Conservation (phyloP, 2,797 vertebrate species). For the Ispidina lecontei region DNA sequence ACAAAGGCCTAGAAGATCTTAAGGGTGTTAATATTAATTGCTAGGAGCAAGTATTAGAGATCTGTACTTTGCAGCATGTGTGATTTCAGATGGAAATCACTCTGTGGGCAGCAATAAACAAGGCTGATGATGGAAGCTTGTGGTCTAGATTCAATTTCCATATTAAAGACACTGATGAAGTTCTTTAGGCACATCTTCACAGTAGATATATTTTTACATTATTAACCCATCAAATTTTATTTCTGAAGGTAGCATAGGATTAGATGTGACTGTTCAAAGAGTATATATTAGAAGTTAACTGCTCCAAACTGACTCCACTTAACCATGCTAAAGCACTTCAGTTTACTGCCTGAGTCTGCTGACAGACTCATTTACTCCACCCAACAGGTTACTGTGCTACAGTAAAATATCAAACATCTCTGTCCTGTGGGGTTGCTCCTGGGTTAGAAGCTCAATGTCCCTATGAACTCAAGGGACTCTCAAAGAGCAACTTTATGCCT, state of each 20-base stretch:
- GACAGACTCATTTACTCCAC: background rate
- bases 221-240: background rate
- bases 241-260: background rate
- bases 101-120: background rate
- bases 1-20: background rate
- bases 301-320: background rate
- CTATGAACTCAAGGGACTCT: background rate
- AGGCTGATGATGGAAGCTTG: background rate
- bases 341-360: background rate
- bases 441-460: background rate
- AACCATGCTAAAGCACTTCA: background rate
- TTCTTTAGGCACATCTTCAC: background rate
- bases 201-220: background rate
- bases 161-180: background rate
- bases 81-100: background rate
- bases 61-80: background rate
- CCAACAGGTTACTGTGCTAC: background rate
- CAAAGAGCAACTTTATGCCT: background rate
- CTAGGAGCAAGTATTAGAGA: background rate
- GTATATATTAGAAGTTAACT: background rate
- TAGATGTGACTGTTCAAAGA: background rate
- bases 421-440: background rate
- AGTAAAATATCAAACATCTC: background rate
- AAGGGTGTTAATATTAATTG: background rate
- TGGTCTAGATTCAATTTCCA: background rate